These are phyloP conservation scores for Ypsolopha sequella DNA, from an alignment of 2,888 invertebrate genomes.

Conservation along the genomic window DNA sequence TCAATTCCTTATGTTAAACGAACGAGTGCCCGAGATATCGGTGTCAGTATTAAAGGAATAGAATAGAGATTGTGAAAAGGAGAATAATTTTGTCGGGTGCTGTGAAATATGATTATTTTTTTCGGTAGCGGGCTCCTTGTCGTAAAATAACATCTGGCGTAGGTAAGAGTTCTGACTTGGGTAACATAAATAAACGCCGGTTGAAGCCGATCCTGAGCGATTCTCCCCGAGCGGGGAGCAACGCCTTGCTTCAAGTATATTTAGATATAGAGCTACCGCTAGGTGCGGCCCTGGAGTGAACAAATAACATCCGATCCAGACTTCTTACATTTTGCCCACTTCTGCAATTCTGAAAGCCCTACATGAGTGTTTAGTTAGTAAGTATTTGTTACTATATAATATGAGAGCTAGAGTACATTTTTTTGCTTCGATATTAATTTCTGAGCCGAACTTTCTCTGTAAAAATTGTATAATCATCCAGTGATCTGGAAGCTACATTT, in stretches of 20 bases:
- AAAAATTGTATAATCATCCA: no score
- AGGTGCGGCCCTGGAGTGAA: not conserved
- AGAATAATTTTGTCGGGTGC: not conserved
- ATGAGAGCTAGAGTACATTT: no score
- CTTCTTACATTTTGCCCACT: not conserved
- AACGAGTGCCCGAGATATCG: no score
- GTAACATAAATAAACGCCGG: slow-evolving; percentile 62
- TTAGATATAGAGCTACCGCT: slow-evolving; percentile 10
- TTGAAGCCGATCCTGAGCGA: not conserved
- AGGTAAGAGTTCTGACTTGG: slow-evolving; percentile 59
- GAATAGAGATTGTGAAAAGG: not conserved
- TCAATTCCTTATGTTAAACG: no score
- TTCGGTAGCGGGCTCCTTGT: slow-evolving; percentile 40
- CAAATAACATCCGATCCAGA: slow-evolving; percentile 2
- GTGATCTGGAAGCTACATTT: no score
- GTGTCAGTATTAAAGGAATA: no score
- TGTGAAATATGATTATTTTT: slow-evolving; percentile 20
- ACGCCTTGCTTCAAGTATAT: slow-evolving; percentile 11
- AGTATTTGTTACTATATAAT: no score
- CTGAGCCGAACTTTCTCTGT: no score
- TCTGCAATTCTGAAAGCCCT: not conserved
- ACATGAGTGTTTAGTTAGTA: no score
- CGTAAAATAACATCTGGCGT: slow-evolving; percentile 65
- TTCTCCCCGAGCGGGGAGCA: not conserved
- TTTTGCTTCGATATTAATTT: no score